phyloP scores from a whole-genome alignment of 2,113 vertebrate species.

The Lasiurus borealis region DNA sequence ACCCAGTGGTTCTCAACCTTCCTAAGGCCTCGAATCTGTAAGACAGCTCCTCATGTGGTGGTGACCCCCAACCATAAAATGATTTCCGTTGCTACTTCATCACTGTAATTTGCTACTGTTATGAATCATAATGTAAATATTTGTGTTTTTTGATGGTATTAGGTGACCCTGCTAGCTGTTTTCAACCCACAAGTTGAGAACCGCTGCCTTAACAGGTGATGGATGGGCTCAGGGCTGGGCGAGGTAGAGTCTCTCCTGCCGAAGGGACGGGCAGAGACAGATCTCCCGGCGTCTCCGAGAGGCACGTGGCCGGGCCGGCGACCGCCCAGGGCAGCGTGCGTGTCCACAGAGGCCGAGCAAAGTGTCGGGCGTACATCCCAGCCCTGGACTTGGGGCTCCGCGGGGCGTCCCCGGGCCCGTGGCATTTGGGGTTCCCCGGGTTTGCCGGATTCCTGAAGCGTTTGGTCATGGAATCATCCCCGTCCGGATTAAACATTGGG shows the following conservation, averaged over 20 bases:
- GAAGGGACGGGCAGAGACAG: not conserved
- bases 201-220: too few relatives aligned
- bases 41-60: too few relatives aligned
- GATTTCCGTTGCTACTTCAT: too few relatives aligned
- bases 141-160: too few relatives aligned
- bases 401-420: rapidly evolving
- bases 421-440: not conserved
- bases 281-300: rapidly evolving
- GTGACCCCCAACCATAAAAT: too few relatives aligned
- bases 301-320: not conserved
- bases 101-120: too few relatives aligned
- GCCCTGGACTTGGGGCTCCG: not conserved
- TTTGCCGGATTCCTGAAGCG: not conserved
- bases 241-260: rapidly evolving
- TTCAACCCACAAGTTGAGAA: too few relatives aligned
- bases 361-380: not conserved
- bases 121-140: too few relatives aligned
- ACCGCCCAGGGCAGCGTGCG: rapidly evolving
- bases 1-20: too few relatives aligned
- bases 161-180: too few relatives aligned
- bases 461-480: not conserved
- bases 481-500: not conserved
- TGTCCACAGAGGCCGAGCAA: rapidly evolving
- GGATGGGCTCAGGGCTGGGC: too few relatives aligned
- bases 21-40: too few relatives aligned